These are phyloP conservation scores for Indicator maculatus DNA, from an alignment of 2,113 vertebrate species.

Conservation along the genomic window DNA sequence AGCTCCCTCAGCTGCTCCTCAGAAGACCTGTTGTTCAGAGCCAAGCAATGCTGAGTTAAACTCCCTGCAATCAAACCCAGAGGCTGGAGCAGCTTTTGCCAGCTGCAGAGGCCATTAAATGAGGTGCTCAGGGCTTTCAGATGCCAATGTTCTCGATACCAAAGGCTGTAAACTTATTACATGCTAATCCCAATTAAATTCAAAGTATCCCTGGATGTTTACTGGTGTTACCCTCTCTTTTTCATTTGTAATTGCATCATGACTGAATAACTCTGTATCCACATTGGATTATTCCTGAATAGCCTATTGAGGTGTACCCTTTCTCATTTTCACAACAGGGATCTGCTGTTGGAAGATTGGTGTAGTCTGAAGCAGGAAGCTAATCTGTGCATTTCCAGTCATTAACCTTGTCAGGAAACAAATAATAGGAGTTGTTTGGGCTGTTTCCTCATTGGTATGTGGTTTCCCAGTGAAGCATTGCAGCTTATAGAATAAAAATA, in stretches of 20 bases:
- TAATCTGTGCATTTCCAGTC: not conserved
- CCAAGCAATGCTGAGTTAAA: conserved; percentile 18
- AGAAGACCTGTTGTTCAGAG: no score
- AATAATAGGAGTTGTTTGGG: not conserved
- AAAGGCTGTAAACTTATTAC: conserved; percentile 41
- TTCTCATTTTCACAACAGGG: not conserved
- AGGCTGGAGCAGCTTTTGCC: conserved; percentile 47
- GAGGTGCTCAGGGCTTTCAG: conserved; percentile 51
- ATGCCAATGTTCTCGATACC: not conserved
- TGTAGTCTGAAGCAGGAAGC: not conserved
- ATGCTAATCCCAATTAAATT: conserved; percentile 59
- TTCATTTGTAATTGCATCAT: conserved; percentile 38
- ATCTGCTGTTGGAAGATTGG: not conserved
- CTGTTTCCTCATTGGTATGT: not conserved
- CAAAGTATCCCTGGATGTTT: conserved; percentile 53
- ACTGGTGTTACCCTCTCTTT: conserved; percentile 39
- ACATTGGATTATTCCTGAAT: conserved; percentile 19
- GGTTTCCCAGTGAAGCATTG: not conserved
- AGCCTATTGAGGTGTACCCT: not conserved
- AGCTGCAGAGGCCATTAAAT: conserved; percentile 67
- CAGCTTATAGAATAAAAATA: not conserved
- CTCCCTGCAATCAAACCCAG: conserved; percentile 49
- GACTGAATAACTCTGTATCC: conserved; percentile 19
- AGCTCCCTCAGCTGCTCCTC: no score
- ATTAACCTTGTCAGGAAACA: not conserved